phyloP scores from a whole-genome alignment of 2,113 vertebrate genomes.

The Rhabdomys dilectus region DNA sequence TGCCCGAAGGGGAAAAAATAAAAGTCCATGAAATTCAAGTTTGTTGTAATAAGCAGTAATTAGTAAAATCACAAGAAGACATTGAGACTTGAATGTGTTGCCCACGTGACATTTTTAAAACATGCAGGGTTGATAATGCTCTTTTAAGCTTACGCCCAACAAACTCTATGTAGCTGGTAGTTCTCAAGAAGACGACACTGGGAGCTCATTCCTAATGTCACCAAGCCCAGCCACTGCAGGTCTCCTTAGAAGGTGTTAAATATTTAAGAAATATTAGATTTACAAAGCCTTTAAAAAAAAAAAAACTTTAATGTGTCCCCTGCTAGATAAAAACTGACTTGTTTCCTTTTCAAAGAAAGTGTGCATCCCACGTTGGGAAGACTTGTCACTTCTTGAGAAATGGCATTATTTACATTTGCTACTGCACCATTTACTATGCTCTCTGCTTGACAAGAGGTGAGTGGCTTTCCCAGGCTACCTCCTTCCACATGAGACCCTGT shows the following conservation, averaged over 20 bases:
- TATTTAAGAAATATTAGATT: neutral
- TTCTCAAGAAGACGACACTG: neutral
- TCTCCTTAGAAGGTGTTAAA: neutral
- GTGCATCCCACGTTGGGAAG: neutral
- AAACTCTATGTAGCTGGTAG: neutral
- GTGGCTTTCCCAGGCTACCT: neutral
- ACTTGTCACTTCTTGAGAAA: slow-evolving; percentile 4
- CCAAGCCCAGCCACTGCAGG: neutral
- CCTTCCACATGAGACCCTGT: neutral
- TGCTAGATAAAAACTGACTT: slow-evolving; percentile 16
- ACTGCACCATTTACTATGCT: neutral
- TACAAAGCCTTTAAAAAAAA: neutral
- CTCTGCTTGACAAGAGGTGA: neutral
- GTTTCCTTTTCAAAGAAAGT: slow-evolving; percentile 24
- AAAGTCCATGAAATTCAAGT: neutral
- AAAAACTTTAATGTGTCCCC: neutral
- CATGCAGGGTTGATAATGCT: neutral
- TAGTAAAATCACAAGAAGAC: neutral
- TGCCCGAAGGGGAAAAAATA: neutral
- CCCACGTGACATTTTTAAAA: neutral
- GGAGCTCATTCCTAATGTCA: neutral
- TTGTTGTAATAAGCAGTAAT: neutral
- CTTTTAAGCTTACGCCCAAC: slow-evolving; percentile 18
- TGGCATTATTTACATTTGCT: neutral
- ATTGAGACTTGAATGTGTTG: neutral